These are phyloP conservation scores for Scytalopus superciliaris DNA, from an alignment of 2,113 vertebrate species.

Conservation along the genomic window DNA sequence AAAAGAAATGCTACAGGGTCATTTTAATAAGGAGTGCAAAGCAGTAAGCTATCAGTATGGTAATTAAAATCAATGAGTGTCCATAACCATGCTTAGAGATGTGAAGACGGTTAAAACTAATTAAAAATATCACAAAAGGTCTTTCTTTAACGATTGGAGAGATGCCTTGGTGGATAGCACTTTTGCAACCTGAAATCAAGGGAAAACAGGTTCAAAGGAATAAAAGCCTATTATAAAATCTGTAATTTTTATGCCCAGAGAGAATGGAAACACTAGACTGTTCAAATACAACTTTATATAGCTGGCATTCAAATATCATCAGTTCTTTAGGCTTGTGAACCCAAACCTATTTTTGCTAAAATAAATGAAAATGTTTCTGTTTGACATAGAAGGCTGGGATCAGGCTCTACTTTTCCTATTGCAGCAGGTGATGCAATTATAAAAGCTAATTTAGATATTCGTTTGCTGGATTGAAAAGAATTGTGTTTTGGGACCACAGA, in stretches of 20 bases:
- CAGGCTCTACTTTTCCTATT: not conserved
- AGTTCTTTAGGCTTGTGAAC: not conserved
- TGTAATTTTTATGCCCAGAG: not conserved
- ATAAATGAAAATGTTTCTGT: not conserved
- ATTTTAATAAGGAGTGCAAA: constrained; percentile 43
- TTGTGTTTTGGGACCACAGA: not conserved
- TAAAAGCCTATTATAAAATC: not conserved
- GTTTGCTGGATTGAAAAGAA: not conserved
- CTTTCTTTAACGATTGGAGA: constrained; percentile 5
- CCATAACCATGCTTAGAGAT: constrained; percentile 42
- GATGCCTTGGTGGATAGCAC: not conserved
- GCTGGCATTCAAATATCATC: not conserved
- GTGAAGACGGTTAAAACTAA: constrained; percentile 54
- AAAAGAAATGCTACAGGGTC: constrained; percentile 16
- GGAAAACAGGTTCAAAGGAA: constrained; percentile 19
- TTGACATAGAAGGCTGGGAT: not conserved
- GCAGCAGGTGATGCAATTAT: not conserved
- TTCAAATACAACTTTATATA: not conserved
- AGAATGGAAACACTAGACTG: not conserved
- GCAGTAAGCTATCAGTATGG: constrained; percentile 12
- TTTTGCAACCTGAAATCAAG: not conserved
- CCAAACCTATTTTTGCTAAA: not conserved
- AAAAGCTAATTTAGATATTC: not conserved
- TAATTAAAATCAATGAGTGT: constrained; percentile 63
- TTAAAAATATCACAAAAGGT: constrained; percentile 56